phyloP scores from a whole-genome alignment of 2,797 vertebrate genomes.

The Denticeps clupeoides region DNA sequence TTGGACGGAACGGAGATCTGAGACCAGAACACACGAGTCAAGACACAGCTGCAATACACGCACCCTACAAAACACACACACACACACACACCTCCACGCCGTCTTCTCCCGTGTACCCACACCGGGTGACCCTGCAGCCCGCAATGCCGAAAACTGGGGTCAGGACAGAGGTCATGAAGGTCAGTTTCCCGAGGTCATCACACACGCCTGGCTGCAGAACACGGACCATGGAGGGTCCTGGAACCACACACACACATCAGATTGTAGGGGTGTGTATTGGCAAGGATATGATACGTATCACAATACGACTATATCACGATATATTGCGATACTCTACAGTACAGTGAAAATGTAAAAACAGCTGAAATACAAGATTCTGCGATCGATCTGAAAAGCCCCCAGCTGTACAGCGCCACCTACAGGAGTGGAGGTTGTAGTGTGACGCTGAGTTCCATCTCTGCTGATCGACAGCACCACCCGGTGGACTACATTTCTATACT shows the following conservation, averaged over 20 bases:
- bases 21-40: not conserved
- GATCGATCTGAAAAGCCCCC: no score
- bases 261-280: not conserved
- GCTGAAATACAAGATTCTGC: no score
- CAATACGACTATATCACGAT: not conserved
- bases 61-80: not conserved
- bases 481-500: no score
- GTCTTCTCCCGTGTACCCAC: conserved; percentile 92
- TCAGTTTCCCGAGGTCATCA: conserved; percentile 74
- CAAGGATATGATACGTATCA: not conserved
- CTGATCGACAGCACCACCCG: no score
- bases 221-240: conserved; percentile 71
- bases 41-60: not conserved
- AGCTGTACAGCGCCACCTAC: no score
- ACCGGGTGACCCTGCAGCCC: conserved; percentile 81
- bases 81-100: conserved; percentile 74
- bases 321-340: not conserved
- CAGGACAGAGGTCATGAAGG: conserved; percentile 82
- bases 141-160: conserved; percentile 72
- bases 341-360: no score
- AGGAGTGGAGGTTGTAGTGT: no score
- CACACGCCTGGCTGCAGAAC: conserved; percentile 77
- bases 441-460: no score
- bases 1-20: conserved; percentile 77
- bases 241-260: not conserved